Conservation (phyloP, 2,888 invertebrate genomes). For the Drosophila hamatofila region DNA sequence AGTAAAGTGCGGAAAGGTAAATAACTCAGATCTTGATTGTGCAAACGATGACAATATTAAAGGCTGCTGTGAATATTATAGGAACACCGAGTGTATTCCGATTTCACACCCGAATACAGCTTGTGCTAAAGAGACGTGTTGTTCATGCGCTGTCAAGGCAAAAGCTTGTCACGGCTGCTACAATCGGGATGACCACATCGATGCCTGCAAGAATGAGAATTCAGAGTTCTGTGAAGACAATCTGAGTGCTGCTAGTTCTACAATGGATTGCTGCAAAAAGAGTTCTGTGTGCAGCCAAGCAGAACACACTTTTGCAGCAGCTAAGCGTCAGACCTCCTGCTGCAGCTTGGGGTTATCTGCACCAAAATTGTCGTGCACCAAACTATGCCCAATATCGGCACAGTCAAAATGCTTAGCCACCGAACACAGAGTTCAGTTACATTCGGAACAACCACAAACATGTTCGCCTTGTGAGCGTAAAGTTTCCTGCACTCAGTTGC, state of each 20-base stretch:
- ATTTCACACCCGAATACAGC: neutral
- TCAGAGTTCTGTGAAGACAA: neutral
- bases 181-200: neutral
- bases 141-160: neutral
- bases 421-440: neutral
- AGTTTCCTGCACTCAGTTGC: neutral
- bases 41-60: constrained; percentile 2
- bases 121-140: neutral
- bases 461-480: neutral
- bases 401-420: neutral
- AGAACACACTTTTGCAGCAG: neutral
- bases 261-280: neutral
- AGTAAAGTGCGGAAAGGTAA: constrained; percentile 33
- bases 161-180: neutral
- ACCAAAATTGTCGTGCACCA: neutral
- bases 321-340: neutral
- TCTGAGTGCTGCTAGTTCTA: neutral
- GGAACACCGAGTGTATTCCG: neutral
- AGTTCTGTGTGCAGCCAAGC: neutral
- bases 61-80: constrained; percentile 24
- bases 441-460: neutral
- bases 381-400: neutral
- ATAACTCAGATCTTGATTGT: constrained; percentile 15
- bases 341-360: neutral
- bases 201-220: neutral